Evolutionary conservation across 1,140 invertebrate genomes (phyloP).

Genomic region (Paraescarpia echinospica): DNA sequence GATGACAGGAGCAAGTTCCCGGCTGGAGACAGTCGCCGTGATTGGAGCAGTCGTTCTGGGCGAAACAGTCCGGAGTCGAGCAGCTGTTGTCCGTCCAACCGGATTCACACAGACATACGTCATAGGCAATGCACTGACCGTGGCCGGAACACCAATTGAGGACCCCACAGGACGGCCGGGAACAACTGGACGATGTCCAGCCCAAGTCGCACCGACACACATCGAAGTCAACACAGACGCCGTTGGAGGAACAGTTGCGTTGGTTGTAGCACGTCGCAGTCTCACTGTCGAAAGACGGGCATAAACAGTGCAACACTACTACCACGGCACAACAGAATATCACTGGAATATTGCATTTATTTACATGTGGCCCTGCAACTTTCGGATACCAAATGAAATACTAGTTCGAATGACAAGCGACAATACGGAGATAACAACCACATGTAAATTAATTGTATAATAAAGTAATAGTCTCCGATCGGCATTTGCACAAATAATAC

Average conservation of each 20-base stretch:
- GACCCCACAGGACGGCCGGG: background rate
- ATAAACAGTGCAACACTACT: background rate
- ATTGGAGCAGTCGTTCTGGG: background rate
- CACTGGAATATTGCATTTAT: too few species aligned
- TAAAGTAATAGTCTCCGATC: background rate
- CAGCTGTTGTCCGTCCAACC: conserved; percentile 3
- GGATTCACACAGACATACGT: background rate
- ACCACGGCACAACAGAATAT: too few species aligned
- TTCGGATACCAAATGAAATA: too few species aligned
- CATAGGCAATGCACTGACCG: background rate
- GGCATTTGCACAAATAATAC: too few species aligned
- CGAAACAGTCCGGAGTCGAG: background rate
- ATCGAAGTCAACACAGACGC: background rate
- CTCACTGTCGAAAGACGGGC: background rate
- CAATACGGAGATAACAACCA: background rate
- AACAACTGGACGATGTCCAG: background rate
- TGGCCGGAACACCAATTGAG: background rate
- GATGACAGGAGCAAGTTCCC: background rate
- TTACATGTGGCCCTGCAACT: too few species aligned
- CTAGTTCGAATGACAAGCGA: too few species aligned
- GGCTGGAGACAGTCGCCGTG: background rate
- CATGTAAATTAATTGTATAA: background rate
- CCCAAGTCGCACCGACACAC: background rate
- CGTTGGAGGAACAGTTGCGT: background rate
- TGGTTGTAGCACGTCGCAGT: background rate